Base-by-base conservation (phyloP, 2,113 vertebrate species). In the Xenopus borealis region DNA sequence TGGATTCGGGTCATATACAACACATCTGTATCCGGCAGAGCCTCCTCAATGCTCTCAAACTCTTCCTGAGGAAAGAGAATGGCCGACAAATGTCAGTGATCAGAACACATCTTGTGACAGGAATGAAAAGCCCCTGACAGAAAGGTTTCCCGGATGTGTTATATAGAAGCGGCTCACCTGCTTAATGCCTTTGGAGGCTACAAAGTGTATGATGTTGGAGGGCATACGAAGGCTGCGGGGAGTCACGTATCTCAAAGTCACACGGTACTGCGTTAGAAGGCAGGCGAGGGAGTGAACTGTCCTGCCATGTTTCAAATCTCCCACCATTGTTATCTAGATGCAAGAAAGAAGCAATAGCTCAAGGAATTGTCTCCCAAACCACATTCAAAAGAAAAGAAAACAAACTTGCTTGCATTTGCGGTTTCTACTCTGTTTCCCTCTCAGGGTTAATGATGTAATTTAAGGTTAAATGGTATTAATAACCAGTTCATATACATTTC, bases 1-100 rank as follows among this genome's bases (percentile, higher is more conserved):
- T 99, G 97, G 83, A 99, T 98, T 40, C 97, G 92, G 0, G 96
- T 98, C 94, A 99, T 89, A 86, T 99, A 99, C 11, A 99, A 93
- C 61, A 99, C 95, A 0, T 98, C 97, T 0, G 96, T 97, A 47
- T 97, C 96, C 0, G 96, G 94, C 71, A 99, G 86, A 0, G 96
- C 97, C 71, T 96, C 96, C 86, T 99, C 97, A 0, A 99, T 95
- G 78, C 91, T 99, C 81, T 91, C 91, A 7, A 97, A 98, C 85
- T 98, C 95, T 84, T 98, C 97, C 97, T 99, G 88, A 40, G 6
- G 16, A 55, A 13, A 50, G 1, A 12, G 14, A 50, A 50, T 50
- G 47, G 47, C 14, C 47, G 14, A 50, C 47, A 50, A 40, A 40
- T 1, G 33, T 40, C 8, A 40, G 33, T 40, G 33, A 40, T 40